A percentile compares a stretch with the other conserved stretches of the same genome.
Conservation (phyloP, 2,888 invertebrate species). For the Lithophane leautieri region DNA sequence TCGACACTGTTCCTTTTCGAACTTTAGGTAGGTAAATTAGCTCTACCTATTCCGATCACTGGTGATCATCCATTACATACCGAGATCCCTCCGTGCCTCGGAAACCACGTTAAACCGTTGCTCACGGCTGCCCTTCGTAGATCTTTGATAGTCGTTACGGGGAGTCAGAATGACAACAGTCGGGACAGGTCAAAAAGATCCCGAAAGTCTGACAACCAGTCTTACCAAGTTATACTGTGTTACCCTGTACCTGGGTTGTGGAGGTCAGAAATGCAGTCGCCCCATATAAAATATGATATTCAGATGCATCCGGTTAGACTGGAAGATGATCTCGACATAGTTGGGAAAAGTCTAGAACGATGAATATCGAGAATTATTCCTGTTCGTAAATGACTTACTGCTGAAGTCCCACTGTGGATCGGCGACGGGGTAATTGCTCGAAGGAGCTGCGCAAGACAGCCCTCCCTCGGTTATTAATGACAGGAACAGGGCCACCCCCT, state of each 20-base stretch:
- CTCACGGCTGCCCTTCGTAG: neutral
- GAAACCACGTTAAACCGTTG: neutral
- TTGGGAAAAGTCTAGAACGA: neutral
- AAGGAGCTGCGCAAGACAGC: constrained; percentile 85
- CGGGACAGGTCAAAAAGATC: too few species aligned
- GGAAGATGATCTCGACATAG: neutral
- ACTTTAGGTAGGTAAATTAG: too few species aligned
- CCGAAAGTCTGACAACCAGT: neutral
- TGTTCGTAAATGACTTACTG: constrained; percentile 43
- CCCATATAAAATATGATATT: too few species aligned
- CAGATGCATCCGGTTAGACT: too few species aligned
- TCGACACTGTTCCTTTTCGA: too few species aligned
- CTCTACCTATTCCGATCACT: too few species aligned
- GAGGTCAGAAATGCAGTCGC: neutral
- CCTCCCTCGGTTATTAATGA: constrained; percentile 77
- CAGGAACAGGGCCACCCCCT: constrained; percentile 73
- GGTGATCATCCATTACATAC: neutral
- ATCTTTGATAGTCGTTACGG: neutral
- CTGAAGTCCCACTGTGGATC: constrained; percentile 34
- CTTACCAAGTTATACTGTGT: neutral
- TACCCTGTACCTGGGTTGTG: neutral
- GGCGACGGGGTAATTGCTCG: constrained; percentile 81
- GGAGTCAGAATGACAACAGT: too few species aligned
- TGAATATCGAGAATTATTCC: neutral
- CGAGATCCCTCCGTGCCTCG: neutral